A percentile compares a stretch with the other conserved stretches of the same genome.
Conservation (phyloP, 2,888 invertebrate species). For the Cataglyphis livida region DNA sequence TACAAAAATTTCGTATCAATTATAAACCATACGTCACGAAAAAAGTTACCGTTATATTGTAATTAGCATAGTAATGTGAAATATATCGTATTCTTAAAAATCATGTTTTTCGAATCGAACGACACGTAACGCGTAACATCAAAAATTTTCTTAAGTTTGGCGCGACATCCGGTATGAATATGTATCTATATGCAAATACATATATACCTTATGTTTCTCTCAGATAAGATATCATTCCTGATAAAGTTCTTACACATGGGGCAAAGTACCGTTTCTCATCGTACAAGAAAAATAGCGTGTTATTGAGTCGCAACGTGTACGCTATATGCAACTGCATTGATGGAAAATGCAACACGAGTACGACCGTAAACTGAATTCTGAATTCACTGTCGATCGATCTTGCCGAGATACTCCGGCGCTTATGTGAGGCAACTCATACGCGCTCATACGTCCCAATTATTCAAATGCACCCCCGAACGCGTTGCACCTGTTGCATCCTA, state of each 20-base stretch:
- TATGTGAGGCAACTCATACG: slow-evolving; percentile 52
- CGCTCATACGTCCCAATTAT: slow-evolving; percentile 80
- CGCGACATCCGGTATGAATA: slow-evolving; percentile 3
- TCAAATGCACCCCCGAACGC: slow-evolving; percentile 77
- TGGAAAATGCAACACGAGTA: slow-evolving; percentile 10
- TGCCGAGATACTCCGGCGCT: slow-evolving; percentile 52
- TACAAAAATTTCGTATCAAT: slow-evolving; percentile 46
- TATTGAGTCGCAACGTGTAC: neutral
- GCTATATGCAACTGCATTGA: neutral
- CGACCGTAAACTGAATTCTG: slow-evolving; percentile 61
- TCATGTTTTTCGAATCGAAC: neutral
- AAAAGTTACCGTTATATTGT: neutral
- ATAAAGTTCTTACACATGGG: slow-evolving; percentile 13
- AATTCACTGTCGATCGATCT: slow-evolving; percentile 60
- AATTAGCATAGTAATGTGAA: neutral
- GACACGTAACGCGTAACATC: neutral
- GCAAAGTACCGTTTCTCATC: slow-evolving; percentile 34
- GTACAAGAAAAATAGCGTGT: slow-evolving; percentile 16
- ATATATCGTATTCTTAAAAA: neutral
- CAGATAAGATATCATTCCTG: neutral
- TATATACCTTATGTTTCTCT: neutral
- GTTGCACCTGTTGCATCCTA: slow-evolving; percentile 78
- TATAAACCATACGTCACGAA: neutral
- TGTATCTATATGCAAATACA: neutral
- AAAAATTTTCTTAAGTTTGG: neutral